These are phyloP conservation scores for Mycteria americana DNA, from an alignment of 2,797 vertebrate genomes.

Conservation along the genomic window DNA sequence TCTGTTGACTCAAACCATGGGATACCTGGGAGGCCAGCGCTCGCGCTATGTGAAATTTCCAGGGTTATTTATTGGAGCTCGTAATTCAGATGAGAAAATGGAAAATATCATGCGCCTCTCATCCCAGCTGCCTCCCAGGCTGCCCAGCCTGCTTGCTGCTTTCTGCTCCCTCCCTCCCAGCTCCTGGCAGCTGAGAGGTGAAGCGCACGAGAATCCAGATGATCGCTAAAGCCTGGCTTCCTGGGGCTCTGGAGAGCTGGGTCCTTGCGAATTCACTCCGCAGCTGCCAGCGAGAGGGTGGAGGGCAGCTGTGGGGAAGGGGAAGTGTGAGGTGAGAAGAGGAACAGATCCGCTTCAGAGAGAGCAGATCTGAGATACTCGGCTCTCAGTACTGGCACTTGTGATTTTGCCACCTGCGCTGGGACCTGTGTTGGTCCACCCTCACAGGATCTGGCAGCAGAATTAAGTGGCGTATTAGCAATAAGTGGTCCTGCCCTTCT, in stretches of 20 bases:
- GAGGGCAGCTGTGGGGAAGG: background rate
- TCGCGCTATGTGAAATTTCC: background rate
- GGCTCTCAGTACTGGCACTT: accelerated
- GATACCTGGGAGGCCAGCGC: background rate
- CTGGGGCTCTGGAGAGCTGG: background rate
- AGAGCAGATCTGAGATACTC: background rate
- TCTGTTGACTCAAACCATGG: background rate
- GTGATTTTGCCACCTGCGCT: background rate
- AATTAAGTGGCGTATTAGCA: background rate
- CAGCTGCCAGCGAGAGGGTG: background rate
- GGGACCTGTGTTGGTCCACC: background rate
- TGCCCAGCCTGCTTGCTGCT: background rate
- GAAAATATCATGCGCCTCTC: background rate
- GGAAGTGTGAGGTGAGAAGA: background rate
- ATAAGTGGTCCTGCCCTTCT: background rate
- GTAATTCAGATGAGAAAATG: background rate
- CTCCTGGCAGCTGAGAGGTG: conserved; percentile 31
- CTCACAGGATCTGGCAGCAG: background rate
- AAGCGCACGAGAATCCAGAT: background rate
- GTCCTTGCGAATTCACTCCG: background rate
- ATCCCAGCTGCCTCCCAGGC: background rate
- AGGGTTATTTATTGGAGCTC: background rate
- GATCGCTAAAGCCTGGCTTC: background rate
- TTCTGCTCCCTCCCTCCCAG: background rate
- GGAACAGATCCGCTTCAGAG: background rate